phyloP scores from a whole-genome alignment of 2,797 vertebrate genomes.

The Rhinophrynus dorsalis region DNA sequence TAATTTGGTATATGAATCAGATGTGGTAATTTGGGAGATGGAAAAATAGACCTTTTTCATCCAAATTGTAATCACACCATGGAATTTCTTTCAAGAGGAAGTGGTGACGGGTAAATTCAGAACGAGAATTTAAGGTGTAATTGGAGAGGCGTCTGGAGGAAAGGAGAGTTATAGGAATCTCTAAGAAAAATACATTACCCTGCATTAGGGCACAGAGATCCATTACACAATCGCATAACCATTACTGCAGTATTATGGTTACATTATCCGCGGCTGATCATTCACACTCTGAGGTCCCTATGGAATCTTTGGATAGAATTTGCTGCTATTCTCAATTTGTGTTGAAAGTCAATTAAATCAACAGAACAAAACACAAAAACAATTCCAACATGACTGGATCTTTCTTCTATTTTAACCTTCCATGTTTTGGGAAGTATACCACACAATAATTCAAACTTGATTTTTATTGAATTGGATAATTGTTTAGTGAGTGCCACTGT shows the following conservation, averaged over 20 bases:
- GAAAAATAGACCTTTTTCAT: conserved; percentile 25
- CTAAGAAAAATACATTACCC: conserved; percentile 40
- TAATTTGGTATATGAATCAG: neutral
- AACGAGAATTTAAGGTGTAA: conserved; percentile 45
- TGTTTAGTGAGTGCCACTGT: no score
- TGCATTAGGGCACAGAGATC: conserved; percentile 32
- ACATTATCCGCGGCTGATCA: conserved; percentile 27
- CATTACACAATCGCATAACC: conserved; percentile 41
- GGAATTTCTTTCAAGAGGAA: conserved; percentile 45
- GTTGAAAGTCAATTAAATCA: neutral
- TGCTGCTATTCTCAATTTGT: neutral
- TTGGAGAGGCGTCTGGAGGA: conserved; percentile 38
- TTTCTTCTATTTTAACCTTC: no score
- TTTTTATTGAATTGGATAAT: neutral
- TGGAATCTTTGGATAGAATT: conserved; percentile 16
- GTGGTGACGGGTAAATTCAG: conserved; percentile 37
- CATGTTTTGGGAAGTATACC: no score
- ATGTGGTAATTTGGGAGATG: no score
- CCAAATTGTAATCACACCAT: conserved; percentile 30
- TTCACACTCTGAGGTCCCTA: neutral
- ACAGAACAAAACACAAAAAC: neutral
- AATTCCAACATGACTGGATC: no score
- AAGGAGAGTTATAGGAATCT: conserved; percentile 38
- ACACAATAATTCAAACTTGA: neutral
- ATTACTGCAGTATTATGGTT: conserved; percentile 14